Conservation (phyloP, 2,888 invertebrate species). For the Enoplolaimus lenunculus region DNA sequence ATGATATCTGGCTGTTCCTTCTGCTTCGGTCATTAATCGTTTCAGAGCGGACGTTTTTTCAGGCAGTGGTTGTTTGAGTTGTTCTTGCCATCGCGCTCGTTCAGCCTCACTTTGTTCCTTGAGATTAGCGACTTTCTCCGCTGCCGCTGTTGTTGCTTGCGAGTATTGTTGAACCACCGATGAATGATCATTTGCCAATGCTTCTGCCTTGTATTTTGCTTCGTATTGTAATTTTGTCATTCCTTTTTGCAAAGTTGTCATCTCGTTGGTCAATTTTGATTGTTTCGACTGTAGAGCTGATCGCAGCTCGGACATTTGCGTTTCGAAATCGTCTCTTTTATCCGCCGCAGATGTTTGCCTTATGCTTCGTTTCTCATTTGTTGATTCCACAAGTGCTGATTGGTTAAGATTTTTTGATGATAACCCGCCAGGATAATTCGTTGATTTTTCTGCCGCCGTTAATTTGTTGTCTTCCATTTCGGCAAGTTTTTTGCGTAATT, state of each 20-base stretch:
- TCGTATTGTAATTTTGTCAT: background rate
- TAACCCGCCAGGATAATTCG: too few species aligned
- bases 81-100: background rate
- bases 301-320: constrained; percentile 19
- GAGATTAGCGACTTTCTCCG: background rate
- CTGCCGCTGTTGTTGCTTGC: too few species aligned
- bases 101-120: background rate
- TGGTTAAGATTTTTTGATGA: too few species aligned
- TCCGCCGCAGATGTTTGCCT: background rate
- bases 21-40: too few species aligned
- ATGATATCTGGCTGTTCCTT: too few species aligned
- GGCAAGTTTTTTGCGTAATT: too few species aligned
- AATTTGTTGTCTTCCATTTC: too few species aligned
- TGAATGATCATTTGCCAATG: background rate
- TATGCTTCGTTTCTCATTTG: too few species aligned
- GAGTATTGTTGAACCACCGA: too few species aligned
- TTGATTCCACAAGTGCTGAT: too few species aligned
- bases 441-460: too few species aligned
- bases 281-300: background rate
- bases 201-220: background rate
- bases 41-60: too few species aligned
- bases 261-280: constrained; percentile 5
- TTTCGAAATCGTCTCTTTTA: constrained; percentile 6
- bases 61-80: background rate
- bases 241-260: constrained; percentile 18